These are phyloP conservation scores for Rhagonycha lutea DNA, from an alignment of 2,888 invertebrate species.

Conservation along the genomic window DNA sequence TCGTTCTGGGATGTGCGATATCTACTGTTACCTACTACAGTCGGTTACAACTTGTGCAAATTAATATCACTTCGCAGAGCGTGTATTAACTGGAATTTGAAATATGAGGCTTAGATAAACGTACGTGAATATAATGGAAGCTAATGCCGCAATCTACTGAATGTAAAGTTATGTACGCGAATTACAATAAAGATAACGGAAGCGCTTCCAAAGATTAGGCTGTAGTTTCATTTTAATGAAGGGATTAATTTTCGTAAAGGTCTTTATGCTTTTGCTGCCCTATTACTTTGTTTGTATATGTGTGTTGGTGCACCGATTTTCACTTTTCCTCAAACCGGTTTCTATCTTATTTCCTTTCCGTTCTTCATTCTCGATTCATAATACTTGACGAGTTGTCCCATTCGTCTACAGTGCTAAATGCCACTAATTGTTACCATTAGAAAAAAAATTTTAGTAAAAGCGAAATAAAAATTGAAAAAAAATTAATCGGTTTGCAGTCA, in stretches of 20 bases:
- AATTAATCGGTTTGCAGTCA: neutral
- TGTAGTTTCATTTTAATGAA: constrained; percentile 27
- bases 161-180: constrained; percentile 29
- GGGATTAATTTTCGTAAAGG: constrained; percentile 29
- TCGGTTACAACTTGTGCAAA: constrained; percentile 32
- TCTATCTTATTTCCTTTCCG: too few relatives aligned
- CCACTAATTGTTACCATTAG: neutral
- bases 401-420: neutral
- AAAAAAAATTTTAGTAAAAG: too few relatives aligned
- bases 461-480: too few relatives aligned
- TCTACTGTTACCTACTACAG: constrained; percentile 32
- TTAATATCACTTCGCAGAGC: constrained; percentile 36
- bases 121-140: constrained; percentile 34
- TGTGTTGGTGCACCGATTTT: neutral
- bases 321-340: neutral
- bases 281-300: constrained; percentile 11
- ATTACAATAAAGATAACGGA: constrained; percentile 32
- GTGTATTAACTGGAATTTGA: constrained; percentile 38
- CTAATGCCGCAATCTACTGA: constrained; percentile 30
- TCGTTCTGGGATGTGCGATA: constrained; percentile 36
- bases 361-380: neutral
- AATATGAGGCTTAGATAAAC: constrained; percentile 38
- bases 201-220: constrained; percentile 29
- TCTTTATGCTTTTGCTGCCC: constrained; percentile 6
- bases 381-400: neutral